A percentile compares a stretch with the other conserved stretches of the same genome.
phyloP scores from a whole-genome alignment of 2,797 vertebrate species.

The Syndactyla subalaris region DNA sequence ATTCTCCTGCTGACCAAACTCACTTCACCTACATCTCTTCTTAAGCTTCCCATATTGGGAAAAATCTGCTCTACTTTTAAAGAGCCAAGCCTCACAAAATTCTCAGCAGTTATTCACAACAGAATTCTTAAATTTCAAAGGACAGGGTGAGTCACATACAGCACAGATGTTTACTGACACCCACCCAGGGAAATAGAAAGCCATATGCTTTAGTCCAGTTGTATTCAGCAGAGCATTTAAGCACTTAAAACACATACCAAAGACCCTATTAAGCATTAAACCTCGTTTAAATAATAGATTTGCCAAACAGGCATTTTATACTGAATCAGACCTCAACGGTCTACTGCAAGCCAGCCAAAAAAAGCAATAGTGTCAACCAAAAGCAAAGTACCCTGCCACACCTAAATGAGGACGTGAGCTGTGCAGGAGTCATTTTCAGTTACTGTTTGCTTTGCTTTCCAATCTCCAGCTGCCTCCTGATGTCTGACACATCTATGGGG shows the following conservation, averaged over 20 bases:
- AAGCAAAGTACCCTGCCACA: neutral
- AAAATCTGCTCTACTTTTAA: neutral
- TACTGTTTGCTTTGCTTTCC: conserved; percentile 66
- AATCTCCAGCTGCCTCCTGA: conserved; percentile 45
- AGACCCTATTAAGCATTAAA: neutral
- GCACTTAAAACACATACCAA: neutral
- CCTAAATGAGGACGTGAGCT: neutral
- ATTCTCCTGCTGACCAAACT: neutral
- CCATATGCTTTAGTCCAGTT: neutral
- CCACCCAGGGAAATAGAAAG: neutral
- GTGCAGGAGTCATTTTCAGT: neutral
- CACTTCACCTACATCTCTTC: neutral
- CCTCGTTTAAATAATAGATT: neutral
- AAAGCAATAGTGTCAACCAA: neutral
- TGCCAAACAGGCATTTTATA: neutral
- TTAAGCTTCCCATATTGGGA: neutral
- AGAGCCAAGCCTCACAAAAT: neutral
- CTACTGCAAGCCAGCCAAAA: neutral
- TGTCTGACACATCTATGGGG: conserved; percentile 66
- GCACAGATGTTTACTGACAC: neutral
- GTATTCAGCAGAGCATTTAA: neutral
- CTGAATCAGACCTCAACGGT: neutral
- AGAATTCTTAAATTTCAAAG: neutral
- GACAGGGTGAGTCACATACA: neutral
- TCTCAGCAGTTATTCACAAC: neutral